Evolutionary conservation across 2,888 invertebrate genomes (phyloP), one percentile per base, ranked within the genome.

Genomic region (Drosophila emarginata): DNA sequence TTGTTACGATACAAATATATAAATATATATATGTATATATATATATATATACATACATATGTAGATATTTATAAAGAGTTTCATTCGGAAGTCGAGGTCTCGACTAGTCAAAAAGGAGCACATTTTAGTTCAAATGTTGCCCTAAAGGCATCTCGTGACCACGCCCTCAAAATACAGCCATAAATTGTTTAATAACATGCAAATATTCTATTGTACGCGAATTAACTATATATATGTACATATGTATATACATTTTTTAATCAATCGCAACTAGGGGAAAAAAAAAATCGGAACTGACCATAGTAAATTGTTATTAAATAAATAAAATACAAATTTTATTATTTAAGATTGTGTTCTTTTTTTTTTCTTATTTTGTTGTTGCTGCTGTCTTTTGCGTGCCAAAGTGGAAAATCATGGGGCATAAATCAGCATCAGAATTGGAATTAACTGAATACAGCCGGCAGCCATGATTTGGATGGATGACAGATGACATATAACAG

Each of bases 391-490:
- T 72, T 87, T 64, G 87, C 83, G 80, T 87, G 86, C 83, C 80
- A 82, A 71, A 78, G 86, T 82, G 82, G 87, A 87, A 87, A 84
- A 85, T 87, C 82, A 85, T 87, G 85, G 78, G 71, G 78, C 78
- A 87, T 85, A 85, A 82, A 87, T 82, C 87, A 84, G 72, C 56
- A 14, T 23, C 18, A 36, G 72, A 51, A 63, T 76, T 21, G 45
- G 45, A 45, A 45, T 45, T 45, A 45, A 80, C 64, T 74, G 66
- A 70, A 63, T 59, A 69, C 77, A 72, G 81, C 80, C 82, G 79
- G 79, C 82, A 79, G 85, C 81, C 73, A 74, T 84, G 82, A 69
- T 45, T 45, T 45, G 45, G 45, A 45, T 45, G 45, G 77, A 75
- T 84, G 82, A 82, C 82, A 82, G 87, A 84, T 82, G 82, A 87